Evolutionary conservation across 2,888 invertebrate species (phyloP), one percentile per base, ranked within the genome.

Genomic region (Oxyscelio sp.): DNA sequence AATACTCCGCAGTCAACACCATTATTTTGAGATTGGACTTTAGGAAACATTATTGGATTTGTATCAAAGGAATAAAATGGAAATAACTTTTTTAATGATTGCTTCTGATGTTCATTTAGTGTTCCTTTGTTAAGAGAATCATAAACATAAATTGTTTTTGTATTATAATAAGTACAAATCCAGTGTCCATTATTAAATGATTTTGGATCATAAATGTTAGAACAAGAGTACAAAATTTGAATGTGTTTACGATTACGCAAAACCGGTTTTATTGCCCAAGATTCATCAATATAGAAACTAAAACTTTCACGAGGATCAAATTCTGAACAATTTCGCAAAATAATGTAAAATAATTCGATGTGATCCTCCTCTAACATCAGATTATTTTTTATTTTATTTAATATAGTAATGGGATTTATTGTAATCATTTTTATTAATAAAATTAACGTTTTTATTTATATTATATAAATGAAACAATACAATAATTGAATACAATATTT

Each of bases 1-100:
- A n/a, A n/a, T n/a, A n/a, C n/a, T n/a, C n/a, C n/a, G n/a, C n/a
- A n/a, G n/a, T n/a, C n/a, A n/a, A n/a, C n/a, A n/a, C n/a, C n/a
- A 52, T 71, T 80, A 15, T 19, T 48, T 58, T 73, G 80, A 0
- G 31, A 27, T 31, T 80, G 71, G 17, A 80, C 58, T n/a, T 22
- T 40, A n/a, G 31, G 63, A 50, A 73, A 80, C 13, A 34, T 1
- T n/a, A 73, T 40, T 11, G 56, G 11, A 3, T 71, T 63, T 13
- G 1, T 38, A 17, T 75, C 48, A n/a, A n/a, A n/a, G n/a, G n/a
- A n/a, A n/a, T n/a, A n/a, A n/a, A n/a, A n/a, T n/a, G n/a, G n/a
- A n/a, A 19, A 77, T 31, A 82, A 50, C 27, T 75, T 61, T 31
- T 34, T 40, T 45, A 82, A 65, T 31, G 54, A 70, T 17, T 3